phyloP scores from a whole-genome alignment of 2,113 vertebrate genomes.

The Halichoerus grypus region DNA sequence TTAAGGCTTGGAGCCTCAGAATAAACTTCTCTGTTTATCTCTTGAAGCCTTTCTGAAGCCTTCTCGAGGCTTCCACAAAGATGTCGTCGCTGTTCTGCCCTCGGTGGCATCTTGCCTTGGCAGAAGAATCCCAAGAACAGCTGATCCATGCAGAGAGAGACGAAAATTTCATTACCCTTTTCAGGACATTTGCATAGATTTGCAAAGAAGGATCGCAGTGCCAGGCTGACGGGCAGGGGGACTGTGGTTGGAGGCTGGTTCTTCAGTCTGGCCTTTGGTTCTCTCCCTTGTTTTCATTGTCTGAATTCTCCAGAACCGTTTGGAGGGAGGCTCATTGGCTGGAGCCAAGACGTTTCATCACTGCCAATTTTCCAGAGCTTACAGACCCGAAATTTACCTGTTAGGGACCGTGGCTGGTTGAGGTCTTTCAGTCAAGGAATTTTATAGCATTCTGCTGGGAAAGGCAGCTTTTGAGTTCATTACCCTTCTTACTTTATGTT shows the following conservation, averaged over 20 bases:
- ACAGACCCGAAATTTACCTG: neutral
- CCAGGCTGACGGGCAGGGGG: neutral
- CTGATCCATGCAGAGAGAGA: constrained; percentile 31
- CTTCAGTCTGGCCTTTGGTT: neutral
- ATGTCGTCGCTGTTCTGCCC: neutral
- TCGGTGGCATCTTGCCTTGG: neutral
- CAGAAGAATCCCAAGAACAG: constrained; percentile 35
- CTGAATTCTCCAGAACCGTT: constrained; percentile 49
- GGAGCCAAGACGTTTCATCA: neutral
- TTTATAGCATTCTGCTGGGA: neutral
- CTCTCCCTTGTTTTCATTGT: neutral
- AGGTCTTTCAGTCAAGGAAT: neutral
- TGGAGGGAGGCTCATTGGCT: neutral
- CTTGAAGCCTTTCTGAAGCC: constrained; percentile 10
- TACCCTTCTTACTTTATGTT: neutral
- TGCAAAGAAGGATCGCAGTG: neutral
- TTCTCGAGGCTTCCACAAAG: constrained; percentile 36
- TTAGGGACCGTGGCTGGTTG: neutral
- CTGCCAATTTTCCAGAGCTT: neutral
- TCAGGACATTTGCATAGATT: constrained; percentile 57
- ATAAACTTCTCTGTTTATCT: neutral
- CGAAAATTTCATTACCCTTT: constrained; percentile 50
- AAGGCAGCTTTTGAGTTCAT: neutral
- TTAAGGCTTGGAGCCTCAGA: neutral
- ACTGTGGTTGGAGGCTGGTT: neutral